Base-by-base conservation (phyloP, 2,113 vertebrate species). In the Xiphophorus hellerii region DNA sequence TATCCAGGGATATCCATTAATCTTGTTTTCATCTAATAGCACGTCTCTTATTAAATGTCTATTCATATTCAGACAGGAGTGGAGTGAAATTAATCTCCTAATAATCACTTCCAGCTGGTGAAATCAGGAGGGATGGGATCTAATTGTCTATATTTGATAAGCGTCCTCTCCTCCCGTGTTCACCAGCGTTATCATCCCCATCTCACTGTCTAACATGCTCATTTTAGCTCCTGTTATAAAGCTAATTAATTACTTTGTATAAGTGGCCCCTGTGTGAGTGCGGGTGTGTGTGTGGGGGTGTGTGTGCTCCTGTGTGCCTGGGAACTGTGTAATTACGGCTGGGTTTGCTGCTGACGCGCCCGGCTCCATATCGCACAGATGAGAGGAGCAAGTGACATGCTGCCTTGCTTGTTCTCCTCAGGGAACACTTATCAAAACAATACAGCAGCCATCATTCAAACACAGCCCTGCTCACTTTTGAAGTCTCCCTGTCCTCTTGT, bases 361-460 rank as follows among this genome's bases (percentile, higher is more conserved):
- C 6, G 4, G 69, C 82, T 85, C 86, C 69, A 68, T 17, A 54
- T 78, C 61, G 62, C 77, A 66, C 76, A 84, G 88, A 90, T 86
- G 84, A 78, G 80, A 87, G 77, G 64, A 76, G 74, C 76, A 60
- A 86, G 88, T 89, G 88, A 91, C 88, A 89, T 17, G 73, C 72
- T 63, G 82, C 77, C 74, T 80, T 29, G 39, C 88, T 81, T 78
- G 76, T 82, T 75, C 83, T 91, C 91, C 91, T 86, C 85, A 0
- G 91, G 90, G 92, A 92, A 70, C 90, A 86, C 81, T 91, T 91
- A 92, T 89, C 89, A 92, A 87, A 91, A 93, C 91, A 92, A 91
- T 88, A 86, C 42, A 37, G 77, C 85, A 83, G 88, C 88, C 88
- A 28, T 90, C 90, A 90, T 66, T 92, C 91, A 91, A 42, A 87